These are phyloP conservation scores for Halictus quadricinctus DNA, from an alignment of 2,888 invertebrate species.

Conservation along the genomic window DNA sequence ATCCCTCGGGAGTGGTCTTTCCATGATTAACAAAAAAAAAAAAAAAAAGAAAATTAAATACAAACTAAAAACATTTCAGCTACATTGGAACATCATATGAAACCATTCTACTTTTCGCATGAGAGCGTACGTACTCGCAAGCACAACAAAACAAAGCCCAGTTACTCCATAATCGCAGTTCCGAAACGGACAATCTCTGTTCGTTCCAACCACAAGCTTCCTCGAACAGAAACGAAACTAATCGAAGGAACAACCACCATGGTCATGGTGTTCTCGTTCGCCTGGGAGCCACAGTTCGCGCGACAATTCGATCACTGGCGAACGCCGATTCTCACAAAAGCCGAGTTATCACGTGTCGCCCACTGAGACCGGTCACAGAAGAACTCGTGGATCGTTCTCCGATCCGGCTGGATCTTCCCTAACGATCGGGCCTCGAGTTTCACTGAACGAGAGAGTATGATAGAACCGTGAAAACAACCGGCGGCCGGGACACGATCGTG, in stretches of 20 bases:
- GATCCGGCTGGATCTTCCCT: background rate
- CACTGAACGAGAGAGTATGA: background rate
- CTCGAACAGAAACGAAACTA: background rate
- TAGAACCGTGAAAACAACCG: background rate
- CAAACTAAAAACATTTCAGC: no score
- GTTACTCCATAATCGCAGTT: background rate
- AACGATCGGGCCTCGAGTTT: background rate
- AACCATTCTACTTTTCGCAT: background rate
- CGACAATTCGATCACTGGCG: background rate
- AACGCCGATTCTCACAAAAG: slow-evolving; percentile 3
- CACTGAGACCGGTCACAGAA: slow-evolving; percentile 4
- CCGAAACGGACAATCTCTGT: background rate
- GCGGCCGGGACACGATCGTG: background rate
- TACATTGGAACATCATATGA: background rate
- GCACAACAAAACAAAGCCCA: background rate
- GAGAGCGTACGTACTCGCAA: background rate
- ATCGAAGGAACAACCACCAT: background rate
- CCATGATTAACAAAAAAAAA: no score
- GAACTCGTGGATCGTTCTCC: background rate
- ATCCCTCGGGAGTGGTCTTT: background rate
- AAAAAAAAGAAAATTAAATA: no score
- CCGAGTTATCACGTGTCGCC: background rate
- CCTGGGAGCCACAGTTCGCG: background rate
- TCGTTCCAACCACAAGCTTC: background rate
- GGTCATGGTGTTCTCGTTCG: background rate